These are phyloP conservation scores for Aspidapion aeneum DNA, from an alignment of 2,888 invertebrate genomes.

Conservation along the genomic window DNA sequence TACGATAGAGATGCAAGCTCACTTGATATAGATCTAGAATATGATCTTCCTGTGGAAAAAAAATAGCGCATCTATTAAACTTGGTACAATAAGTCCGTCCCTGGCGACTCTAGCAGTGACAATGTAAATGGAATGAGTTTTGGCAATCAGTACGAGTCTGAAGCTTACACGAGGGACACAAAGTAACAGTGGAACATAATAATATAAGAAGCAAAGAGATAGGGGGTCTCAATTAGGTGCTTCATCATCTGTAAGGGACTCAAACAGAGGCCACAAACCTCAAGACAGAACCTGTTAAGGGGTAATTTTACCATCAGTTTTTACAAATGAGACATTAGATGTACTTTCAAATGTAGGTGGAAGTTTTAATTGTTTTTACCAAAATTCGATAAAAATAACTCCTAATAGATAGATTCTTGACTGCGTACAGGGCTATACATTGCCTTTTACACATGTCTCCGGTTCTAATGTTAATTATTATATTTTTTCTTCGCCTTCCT, in stretches of 20 bases:
- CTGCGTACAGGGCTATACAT: not conserved
- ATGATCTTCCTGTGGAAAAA: not conserved
- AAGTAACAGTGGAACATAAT: too few relatives aligned
- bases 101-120: too few relatives aligned
- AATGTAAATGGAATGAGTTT: not conserved
- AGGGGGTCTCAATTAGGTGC: not conserved
- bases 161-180: not conserved
- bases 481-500: slow-evolving; percentile 25
- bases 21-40: not conserved
- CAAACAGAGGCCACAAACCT: not conserved
- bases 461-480: not conserved
- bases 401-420: not conserved
- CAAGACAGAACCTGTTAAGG: not conserved
- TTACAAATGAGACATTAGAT: not conserved
- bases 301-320: too few relatives aligned
- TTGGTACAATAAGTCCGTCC: too few relatives aligned
- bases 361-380: not conserved
- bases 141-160: not conserved
- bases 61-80: not conserved
- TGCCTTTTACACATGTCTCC: not conserved
- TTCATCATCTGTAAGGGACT: not conserved
- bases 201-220: not conserved
- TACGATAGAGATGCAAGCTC: not conserved
- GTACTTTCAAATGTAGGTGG: not conserved
- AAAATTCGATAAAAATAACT: not conserved